phyloP scores from a whole-genome alignment of 2,888 invertebrate species.

The Griposia aprilina region DNA sequence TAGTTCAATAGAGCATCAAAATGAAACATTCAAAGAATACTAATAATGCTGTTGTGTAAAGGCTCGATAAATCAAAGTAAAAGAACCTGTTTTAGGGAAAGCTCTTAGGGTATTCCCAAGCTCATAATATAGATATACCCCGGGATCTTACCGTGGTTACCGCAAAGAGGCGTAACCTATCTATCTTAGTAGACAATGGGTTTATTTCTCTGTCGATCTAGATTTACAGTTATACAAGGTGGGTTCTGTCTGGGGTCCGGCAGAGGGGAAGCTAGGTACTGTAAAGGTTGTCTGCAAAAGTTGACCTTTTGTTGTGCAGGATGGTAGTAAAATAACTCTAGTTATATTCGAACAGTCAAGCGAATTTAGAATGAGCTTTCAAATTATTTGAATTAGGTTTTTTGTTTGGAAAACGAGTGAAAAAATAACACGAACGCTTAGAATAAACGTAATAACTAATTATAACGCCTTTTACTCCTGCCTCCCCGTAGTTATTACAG shows the following conservation, averaged over 20 bases:
- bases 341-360: too few species aligned
- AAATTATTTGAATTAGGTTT: too few species aligned
- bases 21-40: conserved; percentile 18
- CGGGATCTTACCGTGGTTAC: conserved; percentile 54
- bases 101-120: conserved; percentile 33
- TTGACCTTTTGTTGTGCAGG: too few species aligned
- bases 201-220: conserved; percentile 58
- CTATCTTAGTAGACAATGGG: conserved; percentile 62
- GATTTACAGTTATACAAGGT: conserved; percentile 43
- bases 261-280: background rate
- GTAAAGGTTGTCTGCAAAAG: too few species aligned
- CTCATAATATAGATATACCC: conserved; percentile 49
- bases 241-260: background rate
- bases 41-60: conserved; percentile 13
- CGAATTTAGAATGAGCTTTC: too few species aligned
- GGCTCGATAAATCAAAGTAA: conserved; percentile 52
- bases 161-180: conserved; percentile 68
- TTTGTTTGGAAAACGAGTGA: too few species aligned
- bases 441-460: too few species aligned
- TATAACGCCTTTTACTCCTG: too few species aligned
- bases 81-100: conserved; percentile 39
- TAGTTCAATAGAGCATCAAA: background rate
- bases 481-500: too few species aligned
- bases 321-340: too few species aligned
- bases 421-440: too few species aligned